Percentiles rank a stretch among this genome's conserved stretches.
Conservation (phyloP, 2,888 invertebrate genomes). For the Xanthorhoe designata region DNA sequence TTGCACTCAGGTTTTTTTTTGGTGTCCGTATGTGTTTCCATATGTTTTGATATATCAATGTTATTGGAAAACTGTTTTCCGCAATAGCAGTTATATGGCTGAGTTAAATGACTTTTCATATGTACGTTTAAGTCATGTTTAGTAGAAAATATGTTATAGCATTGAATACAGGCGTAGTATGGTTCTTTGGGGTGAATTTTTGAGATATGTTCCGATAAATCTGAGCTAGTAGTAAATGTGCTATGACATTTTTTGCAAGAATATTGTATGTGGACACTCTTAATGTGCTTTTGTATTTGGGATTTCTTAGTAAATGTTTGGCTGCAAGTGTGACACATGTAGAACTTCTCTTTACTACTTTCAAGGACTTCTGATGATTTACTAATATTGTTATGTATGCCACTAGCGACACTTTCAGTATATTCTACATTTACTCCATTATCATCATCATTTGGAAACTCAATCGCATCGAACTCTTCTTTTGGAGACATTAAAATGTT, state of each 20-base stretch:
- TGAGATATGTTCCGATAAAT: background rate
- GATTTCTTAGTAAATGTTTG: background rate
- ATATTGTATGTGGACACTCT: background rate
- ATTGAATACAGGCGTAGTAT: background rate
- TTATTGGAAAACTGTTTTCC: background rate
- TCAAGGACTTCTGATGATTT: background rate
- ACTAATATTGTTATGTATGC: background rate
- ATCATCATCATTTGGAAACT: background rate
- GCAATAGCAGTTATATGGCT: background rate
- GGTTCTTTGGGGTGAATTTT: background rate
- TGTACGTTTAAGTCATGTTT: background rate
- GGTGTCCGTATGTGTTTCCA: background rate
- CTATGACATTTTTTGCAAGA: background rate
- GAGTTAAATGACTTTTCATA: background rate
- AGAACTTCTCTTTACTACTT: background rate
- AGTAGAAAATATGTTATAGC: background rate
- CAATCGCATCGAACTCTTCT: background rate
- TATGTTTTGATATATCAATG: background rate
- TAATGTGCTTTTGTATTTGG: background rate
- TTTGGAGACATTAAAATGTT: background rate
- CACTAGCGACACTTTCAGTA: background rate
- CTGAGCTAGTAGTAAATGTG: background rate
- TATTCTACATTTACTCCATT: background rate
- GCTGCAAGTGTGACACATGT: background rate
- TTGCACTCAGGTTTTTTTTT: slow-evolving; percentile 1